Evolutionary conservation across 2,797 vertebrate species (phyloP), one percentile per base, ranked within the genome.

Genomic region (Selene dorsalis): DNA sequence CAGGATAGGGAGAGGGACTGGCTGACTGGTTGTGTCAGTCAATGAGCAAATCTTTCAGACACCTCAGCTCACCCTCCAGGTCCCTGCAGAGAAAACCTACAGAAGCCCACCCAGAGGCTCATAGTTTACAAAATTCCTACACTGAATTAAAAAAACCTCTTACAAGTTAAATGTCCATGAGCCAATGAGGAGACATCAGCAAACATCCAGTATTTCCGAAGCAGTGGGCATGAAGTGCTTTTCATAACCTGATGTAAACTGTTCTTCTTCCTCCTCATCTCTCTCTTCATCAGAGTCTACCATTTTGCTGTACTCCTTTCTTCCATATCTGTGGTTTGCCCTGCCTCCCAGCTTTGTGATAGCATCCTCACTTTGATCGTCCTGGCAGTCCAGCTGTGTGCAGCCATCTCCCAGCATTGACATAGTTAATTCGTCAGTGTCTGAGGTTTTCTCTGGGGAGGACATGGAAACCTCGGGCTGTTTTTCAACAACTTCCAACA

Each of bases 151-250:
- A 38, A 58, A n/a, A 22, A 39, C n/a, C n/a, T 24, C 14, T 47
- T 12, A 73, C 0, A 20, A 50, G 12, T 50, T 61, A 6, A 79
- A 74, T 38, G 26, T 77, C 18, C 4, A 47, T 9, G 6, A 47
- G 26, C 10, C 28, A 60, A 30, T 4, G 2, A 62, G 10, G n/a
- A 55, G 32, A 20, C 8, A 52, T 75, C 18, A 57, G 70, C 13
- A 87, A 62, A 65, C 16, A 5, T 47, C 20, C 48, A 68, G 69
- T 57, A 92, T 38, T 26, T 90, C 93, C 18, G n/a, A 13, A 61
- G 63, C 45, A 41, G 84, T 81, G 4, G 95, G 95, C 94, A 95
- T 92, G 79, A 95, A 95, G 84, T 95, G 95, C 73, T 86, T 93
- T 85, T 95, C 95, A 5, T 96, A 96, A 45, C 92, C 94, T 2